Evolutionary conservation across 2,113 vertebrate species (phyloP), one percentile per base, ranked within the genome.

Genomic region (Phrynosoma blainvillii): DNA sequence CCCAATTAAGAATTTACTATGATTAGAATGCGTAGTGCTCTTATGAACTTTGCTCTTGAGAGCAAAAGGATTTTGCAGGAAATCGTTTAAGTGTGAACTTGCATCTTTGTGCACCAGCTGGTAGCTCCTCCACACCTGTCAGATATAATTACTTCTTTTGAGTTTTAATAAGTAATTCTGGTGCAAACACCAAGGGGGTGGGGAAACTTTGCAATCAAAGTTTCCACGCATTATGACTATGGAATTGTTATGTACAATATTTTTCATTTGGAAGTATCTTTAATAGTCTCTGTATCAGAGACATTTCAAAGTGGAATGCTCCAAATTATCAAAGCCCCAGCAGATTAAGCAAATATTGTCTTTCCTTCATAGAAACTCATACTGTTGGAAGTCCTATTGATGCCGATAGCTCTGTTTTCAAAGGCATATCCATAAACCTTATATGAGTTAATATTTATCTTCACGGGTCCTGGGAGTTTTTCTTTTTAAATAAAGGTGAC

Each of bases 271-370:
- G 23, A 56, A 71, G 30, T 36, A 42, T 56, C 14, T 86, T 71
- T 54, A 86, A 56, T 56, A 68, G 40, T 21, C 85, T n/a, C 42
- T 66, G 65, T 30, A 76, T 25, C 54, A 78, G 40, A 74, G 65
- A 54, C 40, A 82, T 75, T 87, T 82, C 30, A 21, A 74, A 32
- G 13, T 54, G 40, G 79, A 76, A 66, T 75, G 21, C 71, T 66
- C 56, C 32, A 30, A 82, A 76, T 52, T 18, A 52, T 14, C 27
- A 75, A 82, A 66, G 56, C 40, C 68, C 47, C 54, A 65, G 70
- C 54, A 82, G 86, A 82, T 40, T 65, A 70, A 83, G 47, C 25
- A 83, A 88, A 88, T 56, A 84, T 78, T 82, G 82, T 80, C 54
- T 81, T 83, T 77, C 23, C 42, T 83, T 30, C 14, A 4, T 70